Percentiles rank a stretch among this genome's conserved stretches.
Evolutionary conservation across 1,140 invertebrate genomes (phyloP).

Genomic region (Drosophila cardini): DNA sequence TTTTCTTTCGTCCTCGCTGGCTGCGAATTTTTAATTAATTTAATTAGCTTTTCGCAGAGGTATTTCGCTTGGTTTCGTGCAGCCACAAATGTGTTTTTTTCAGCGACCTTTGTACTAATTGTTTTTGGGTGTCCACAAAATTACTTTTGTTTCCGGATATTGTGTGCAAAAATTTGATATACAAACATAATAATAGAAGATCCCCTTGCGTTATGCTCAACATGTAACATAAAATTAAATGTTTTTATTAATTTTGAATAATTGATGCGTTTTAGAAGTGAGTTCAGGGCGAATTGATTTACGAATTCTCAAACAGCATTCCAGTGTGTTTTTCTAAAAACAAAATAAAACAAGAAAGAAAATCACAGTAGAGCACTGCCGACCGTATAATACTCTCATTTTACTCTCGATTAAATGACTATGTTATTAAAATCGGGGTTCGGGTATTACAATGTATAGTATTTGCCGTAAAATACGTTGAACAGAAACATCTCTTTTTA

Average conservation of each 20-base stretch:
- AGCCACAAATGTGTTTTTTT: neutral
- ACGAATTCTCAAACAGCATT: constrained; percentile 15
- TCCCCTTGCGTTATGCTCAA: too few relatives aligned
- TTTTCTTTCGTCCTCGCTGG: neutral
- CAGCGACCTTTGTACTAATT: constrained; percentile 10
- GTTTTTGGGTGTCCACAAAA: constrained; percentile 12
- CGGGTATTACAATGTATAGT: too few relatives aligned
- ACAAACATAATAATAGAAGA: too few relatives aligned
- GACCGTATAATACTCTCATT: too few relatives aligned
- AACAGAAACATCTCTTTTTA: too few relatives aligned
- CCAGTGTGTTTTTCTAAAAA: too few relatives aligned
- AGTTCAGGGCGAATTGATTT: constrained; percentile 2
- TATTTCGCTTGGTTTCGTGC: constrained; percentile 18
- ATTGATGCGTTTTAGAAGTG: constrained; percentile 27
- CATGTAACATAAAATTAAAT: neutral
- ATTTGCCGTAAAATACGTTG: too few relatives aligned
- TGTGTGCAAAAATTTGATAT: too few relatives aligned
- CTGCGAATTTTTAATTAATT: constrained; percentile 55
- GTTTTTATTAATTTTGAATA: constrained; percentile 1
- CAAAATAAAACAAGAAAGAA: too few relatives aligned
- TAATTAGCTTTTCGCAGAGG: constrained; percentile 37
- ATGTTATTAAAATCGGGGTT: too few relatives aligned
- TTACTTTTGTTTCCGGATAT: neutral
- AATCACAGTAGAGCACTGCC: too few relatives aligned
- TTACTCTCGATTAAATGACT: too few relatives aligned